phyloP scores from a whole-genome alignment of 2,113 vertebrate genomes.

The Grammomys surdaster region DNA sequence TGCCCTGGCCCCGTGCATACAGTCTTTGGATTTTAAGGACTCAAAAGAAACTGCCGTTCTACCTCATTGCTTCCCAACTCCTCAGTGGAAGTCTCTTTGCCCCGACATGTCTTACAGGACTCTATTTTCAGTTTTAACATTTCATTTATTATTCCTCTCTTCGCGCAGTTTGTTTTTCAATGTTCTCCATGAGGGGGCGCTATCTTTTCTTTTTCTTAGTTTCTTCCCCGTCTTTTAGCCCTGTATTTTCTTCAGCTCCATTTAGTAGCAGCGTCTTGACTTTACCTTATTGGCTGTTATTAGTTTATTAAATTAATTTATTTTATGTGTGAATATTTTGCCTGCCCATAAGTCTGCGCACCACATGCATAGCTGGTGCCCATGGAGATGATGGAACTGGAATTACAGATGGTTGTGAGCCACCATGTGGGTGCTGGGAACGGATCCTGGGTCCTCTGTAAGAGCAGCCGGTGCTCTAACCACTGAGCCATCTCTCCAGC shows the following conservation, averaged over 20 bases:
- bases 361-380: background rate
- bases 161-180: no score
- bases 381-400: no score
- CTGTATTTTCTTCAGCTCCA: no score
- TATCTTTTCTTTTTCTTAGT: background rate
- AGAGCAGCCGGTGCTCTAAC: background rate
- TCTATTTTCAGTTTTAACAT: background rate
- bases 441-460: background rate
- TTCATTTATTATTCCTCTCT: background rate
- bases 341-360: background rate
- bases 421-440: background rate
- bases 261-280: background rate
- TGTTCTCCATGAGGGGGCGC: no score
- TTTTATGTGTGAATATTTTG: background rate
- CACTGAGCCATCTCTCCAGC: background rate
- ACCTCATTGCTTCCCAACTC: background rate
- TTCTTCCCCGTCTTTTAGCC: background rate
- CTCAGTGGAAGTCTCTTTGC: background rate
- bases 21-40: background rate
- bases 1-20: fast-evolving
- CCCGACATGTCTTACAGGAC: background rate
- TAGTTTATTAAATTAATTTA: background rate
- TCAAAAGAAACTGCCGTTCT: background rate
- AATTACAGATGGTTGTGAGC: background rate
- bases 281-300: background rate